phyloP scores from a whole-genome alignment of 2,888 invertebrate species.

The Ectemnius cavifrons region DNA sequence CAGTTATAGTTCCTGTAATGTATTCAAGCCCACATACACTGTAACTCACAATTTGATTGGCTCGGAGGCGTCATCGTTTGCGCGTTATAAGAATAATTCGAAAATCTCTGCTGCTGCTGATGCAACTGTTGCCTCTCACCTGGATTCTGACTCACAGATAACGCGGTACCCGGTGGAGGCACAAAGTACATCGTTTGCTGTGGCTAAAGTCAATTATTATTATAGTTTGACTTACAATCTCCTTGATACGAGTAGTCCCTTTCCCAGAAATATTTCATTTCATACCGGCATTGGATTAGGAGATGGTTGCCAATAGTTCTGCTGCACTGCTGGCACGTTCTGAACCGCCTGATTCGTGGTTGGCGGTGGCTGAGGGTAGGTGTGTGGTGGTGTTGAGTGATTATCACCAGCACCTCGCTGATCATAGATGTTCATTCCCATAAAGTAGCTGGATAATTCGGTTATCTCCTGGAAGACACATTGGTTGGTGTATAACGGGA shows the following conservation, averaged over 20 bases:
- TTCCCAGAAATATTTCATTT: not conserved
- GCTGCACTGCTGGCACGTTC: conserved; percentile 61
- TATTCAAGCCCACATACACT: too few species aligned
- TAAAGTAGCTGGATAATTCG: conserved; percentile 73
- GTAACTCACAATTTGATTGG: conserved; percentile 68
- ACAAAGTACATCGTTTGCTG: conserved; percentile 76
- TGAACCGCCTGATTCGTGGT: conserved; percentile 64
- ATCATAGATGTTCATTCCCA: conserved; percentile 75
- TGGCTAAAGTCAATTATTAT: conserved; percentile 53
- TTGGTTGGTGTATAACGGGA: not conserved
- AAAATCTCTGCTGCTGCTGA: conserved; percentile 70
- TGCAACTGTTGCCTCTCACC: conserved; percentile 68
- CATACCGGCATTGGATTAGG: conserved; percentile 72
- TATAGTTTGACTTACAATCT: not conserved
- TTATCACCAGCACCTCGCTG: conserved; percentile 66
- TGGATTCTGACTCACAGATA: conserved; percentile 69
- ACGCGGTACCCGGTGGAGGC: conserved; percentile 71
- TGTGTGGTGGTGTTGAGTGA: conserved; percentile 68
- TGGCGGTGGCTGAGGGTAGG: conserved; percentile 68
- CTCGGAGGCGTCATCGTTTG: conserved; percentile 73
- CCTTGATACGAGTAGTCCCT: not conserved
- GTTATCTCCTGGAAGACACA: conserved; percentile 64
- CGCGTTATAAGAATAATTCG: conserved; percentile 72
- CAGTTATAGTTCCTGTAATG: too few species aligned
- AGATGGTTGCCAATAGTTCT: conserved; percentile 74